Base-by-base conservation (phyloP, 2,888 invertebrate genomes). In the Brachypalpus laphriformis region DNA sequence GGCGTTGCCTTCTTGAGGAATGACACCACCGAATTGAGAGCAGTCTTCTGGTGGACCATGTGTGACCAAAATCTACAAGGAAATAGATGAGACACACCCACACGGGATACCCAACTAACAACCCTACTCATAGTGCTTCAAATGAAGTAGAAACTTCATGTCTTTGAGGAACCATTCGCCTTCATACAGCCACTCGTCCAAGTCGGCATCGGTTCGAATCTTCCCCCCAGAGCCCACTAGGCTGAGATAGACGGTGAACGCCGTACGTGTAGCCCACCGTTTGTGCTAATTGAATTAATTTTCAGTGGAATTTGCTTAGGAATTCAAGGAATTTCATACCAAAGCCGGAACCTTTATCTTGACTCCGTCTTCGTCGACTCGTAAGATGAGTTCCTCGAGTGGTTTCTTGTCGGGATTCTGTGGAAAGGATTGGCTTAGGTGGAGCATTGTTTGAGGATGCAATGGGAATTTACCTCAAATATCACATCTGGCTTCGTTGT, bases 1-100 rank as follows among this genome's bases (percentile, higher is more conserved):
- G 96, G 95, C 34, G 94, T 95, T 0, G 96, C 95, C 86, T 95
- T 94, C 91, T 95, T 95, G 2, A 97, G 93, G 90, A 96, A 97
- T 1, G 95, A 95, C 49, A 95, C 93, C 45, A 97, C 89, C 2
- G 94, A 92, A 63, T 94, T 93, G 90, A 95, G 94, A 71, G 96
- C 94, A 0, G 93, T 92, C 0, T 93, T 92, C 87, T 96, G 94
- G 90, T 94, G 94, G 0, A 96, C 91, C 78, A 96, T 92, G 90
- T 95, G 94, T 31, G 95, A 95, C 96, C 96, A 96, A 90, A 96
- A 96, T 89, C 95, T 95, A 87, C 1, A 90, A 90, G 71, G 83
- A 70, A 74, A 25, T 1, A 3, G 0, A 45, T 0, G 1, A 8
- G 22, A 28, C 16, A 4, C 34, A 22, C 6, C 0, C 31, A 42